Evolutionary conservation across 2,113 vertebrate genomes (phyloP).

Genomic region (Caracal caracal): DNA sequence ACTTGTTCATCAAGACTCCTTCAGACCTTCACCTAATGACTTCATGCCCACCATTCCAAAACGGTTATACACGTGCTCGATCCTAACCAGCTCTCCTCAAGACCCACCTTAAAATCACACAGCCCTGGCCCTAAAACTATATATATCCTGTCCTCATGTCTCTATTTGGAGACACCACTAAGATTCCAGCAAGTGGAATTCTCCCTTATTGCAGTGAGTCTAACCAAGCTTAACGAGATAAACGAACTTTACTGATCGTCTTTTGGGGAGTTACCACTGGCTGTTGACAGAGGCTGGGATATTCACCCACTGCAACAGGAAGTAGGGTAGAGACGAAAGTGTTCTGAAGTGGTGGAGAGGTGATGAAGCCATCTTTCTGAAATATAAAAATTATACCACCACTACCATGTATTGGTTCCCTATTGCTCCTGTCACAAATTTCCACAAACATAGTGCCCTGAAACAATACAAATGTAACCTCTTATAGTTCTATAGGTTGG

Average conservation of each 20-base stretch:
- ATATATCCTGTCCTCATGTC: not conserved
- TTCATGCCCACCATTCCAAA: not conserved
- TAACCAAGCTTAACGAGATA: not conserved
- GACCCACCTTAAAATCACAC: not conserved
- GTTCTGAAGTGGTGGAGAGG: not conserved
- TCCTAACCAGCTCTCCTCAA: not conserved
- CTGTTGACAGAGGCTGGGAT: not conserved
- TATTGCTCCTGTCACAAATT: not conserved
- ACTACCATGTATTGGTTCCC: not conserved
- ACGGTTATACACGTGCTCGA: not conserved
- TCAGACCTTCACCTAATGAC: not conserved
- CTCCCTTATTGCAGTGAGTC: not conserved
- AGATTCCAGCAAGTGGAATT: not conserved
- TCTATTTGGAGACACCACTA: not conserved
- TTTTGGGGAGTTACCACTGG: not conserved
- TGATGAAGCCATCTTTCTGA: not conserved
- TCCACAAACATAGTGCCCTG: not conserved
- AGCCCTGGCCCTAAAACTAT: not conserved
- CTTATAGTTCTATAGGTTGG: not conserved
- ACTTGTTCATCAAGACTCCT: not conserved
- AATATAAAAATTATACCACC: not conserved
- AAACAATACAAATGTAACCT: not conserved
- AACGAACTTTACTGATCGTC: not conserved
- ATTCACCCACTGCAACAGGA: not conserved
- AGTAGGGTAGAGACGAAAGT: not conserved